Percentiles rank a stretch among this genome's conserved stretches.
Conservation (phyloP, 2,888 invertebrate species). For the Fragum whitleyi region DNA sequence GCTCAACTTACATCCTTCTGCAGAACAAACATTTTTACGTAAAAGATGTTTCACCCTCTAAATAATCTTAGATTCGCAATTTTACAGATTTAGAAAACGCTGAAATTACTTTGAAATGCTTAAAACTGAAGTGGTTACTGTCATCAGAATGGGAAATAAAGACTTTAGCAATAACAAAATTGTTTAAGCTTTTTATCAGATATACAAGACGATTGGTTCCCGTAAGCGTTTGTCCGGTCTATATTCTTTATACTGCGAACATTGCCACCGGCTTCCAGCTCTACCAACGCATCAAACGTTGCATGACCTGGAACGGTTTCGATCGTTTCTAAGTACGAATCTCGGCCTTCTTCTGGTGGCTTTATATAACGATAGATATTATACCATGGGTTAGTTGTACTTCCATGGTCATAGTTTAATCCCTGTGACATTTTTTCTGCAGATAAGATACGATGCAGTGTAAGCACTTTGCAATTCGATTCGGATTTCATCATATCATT, state of each 20-base stretch:
- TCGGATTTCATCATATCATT: slow-evolving; percentile 17
- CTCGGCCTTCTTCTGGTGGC: not conserved
- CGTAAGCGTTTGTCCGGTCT: slow-evolving; percentile 57
- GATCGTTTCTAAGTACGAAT: slow-evolving; percentile 40
- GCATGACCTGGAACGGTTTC: slow-evolving; percentile 55
- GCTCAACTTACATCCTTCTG: too few species aligned
- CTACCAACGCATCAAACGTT: slow-evolving; percentile 46
- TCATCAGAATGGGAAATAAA: too few species aligned
- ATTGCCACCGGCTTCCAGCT: not conserved
- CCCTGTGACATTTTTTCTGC: slow-evolving; percentile 7
- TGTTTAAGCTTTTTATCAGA: slow-evolving; percentile 37
- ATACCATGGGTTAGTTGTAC: slow-evolving; percentile 48
- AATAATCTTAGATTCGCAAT: too few species aligned
- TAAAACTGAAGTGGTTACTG: too few species aligned
- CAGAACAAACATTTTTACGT: too few species aligned
- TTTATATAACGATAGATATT: slow-evolving; percentile 49
- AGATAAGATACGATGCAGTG: not conserved
- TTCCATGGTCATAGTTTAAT: slow-evolving; percentile 3
- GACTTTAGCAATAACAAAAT: slow-evolving; percentile 48
- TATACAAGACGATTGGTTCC: slow-evolving; percentile 58
- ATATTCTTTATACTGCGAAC: slow-evolving; percentile 35
- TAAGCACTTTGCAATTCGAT: not conserved
- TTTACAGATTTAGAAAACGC: too few species aligned
- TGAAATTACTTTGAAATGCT: too few species aligned
- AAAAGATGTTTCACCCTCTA: too few species aligned